Evolutionary conservation across 2,888 invertebrate species (phyloP).

Genomic region (Rosalia funebris): DNA sequence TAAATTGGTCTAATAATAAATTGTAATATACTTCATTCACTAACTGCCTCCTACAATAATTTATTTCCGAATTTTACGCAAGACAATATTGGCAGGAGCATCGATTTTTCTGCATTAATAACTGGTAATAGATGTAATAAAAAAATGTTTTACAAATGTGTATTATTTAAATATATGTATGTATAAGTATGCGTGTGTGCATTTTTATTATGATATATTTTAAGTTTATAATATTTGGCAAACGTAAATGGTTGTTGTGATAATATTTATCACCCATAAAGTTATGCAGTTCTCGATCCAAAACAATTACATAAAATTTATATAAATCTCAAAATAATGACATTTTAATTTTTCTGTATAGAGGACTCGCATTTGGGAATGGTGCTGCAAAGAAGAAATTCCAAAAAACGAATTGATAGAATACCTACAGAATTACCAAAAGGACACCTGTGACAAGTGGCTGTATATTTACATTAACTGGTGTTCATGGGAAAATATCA

Average conservation of each 20-base stretch:
- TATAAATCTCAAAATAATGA: too few species aligned
- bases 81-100: conserved; percentile 12
- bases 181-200: background rate
- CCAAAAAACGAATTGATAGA: conserved; percentile 57
- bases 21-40: conserved; percentile 24
- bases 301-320: too few species aligned
- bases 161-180: background rate
- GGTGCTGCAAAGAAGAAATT: conserved; percentile 60
- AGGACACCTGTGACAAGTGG: conserved; percentile 53
- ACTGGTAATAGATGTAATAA: too few species aligned
- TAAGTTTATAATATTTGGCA: conserved; percentile 10
- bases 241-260: background rate
- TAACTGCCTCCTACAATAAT: conserved; percentile 23
- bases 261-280: background rate
- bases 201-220: background rate
- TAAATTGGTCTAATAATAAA: conserved; percentile 22
- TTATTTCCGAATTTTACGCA: conserved; percentile 22
- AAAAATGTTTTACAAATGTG: too few species aligned
- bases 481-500: conserved; percentile 57
- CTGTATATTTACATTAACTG: conserved; percentile 58
- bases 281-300: background rate
- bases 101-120: too few species aligned
- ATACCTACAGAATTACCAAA: conserved; percentile 54
- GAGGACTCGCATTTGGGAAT: conserved; percentile 59
- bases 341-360: conserved; percentile 42